These are phyloP conservation scores for Pyrgilauda ruficollis DNA, from an alignment of 2,113 vertebrate genomes.

Conservation along the genomic window DNA sequence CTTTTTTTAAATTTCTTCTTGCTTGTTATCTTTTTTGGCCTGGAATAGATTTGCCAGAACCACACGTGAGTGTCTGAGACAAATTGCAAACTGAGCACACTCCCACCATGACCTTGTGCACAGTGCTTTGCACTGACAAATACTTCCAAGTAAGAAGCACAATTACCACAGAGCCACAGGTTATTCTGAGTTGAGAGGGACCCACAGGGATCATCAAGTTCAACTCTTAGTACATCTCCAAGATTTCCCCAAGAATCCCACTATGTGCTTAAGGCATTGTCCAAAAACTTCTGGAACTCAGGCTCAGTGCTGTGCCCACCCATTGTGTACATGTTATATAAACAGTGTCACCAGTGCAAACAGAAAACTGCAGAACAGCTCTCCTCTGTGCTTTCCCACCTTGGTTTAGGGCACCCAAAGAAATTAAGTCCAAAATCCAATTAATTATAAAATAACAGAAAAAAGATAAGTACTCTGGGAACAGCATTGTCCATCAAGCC, in stretches of 20 bases:
- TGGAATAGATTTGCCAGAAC: background rate
- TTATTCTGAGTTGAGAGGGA: background rate
- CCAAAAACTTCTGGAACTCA: background rate
- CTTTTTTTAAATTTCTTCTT: background rate
- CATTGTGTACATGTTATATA: accelerated
- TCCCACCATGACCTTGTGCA: accelerated
- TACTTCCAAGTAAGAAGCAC: background rate
- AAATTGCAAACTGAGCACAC: background rate
- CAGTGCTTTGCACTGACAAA: background rate
- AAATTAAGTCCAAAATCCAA: background rate
- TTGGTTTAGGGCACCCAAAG: background rate
- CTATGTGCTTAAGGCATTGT: background rate
- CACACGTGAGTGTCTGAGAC: background rate
- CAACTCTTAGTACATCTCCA: background rate
- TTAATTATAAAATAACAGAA: background rate
- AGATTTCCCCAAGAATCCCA: background rate
- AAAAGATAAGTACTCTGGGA: background rate
- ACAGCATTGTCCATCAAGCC: background rate
- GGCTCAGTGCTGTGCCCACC: background rate
- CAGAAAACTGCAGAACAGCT: background rate
- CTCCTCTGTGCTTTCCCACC: background rate
- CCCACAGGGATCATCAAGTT: background rate
- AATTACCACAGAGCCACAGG: background rate
- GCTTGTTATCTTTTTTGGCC: background rate
- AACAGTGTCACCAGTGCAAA: background rate